These are phyloP conservation scores for Pasiphila rectangulata DNA, from an alignment of 2,888 invertebrate species.

Conservation along the genomic window DNA sequence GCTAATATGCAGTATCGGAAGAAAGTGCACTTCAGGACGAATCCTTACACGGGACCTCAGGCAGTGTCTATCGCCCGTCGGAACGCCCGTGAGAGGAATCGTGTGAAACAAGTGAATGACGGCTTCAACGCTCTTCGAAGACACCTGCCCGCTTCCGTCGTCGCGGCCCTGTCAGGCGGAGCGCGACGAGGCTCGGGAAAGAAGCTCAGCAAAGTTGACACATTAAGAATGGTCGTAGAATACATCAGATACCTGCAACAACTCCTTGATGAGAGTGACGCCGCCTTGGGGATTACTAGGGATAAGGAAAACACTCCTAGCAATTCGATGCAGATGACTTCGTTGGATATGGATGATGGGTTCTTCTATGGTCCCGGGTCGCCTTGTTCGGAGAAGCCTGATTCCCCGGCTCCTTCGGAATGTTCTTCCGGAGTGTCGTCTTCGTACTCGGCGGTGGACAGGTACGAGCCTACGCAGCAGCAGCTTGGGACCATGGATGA, in stretches of 20 bases:
- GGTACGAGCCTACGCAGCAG: slow-evolving; percentile 71
- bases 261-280: slow-evolving; percentile 87
- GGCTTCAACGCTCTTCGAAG: slow-evolving; percentile 94
- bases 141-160: slow-evolving; percentile 91
- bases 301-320: slow-evolving; percentile 72
- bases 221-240: slow-evolving; percentile 93
- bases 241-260: slow-evolving; percentile 93
- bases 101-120: slow-evolving; percentile 97
- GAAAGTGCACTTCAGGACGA: slow-evolving; percentile 86
- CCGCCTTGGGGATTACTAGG: slow-evolving; percentile 74
- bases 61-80: slow-evolving; percentile 93
- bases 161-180: slow-evolving; percentile 84
- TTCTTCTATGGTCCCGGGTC: slow-evolving; percentile 75
- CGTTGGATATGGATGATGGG: slow-evolving; percentile 74
- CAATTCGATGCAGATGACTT: slow-evolving; percentile 65
- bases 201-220: slow-evolving; percentile 94
- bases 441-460: slow-evolving; percentile 68
- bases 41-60: slow-evolving; percentile 84
- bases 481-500: slow-evolving; percentile 89
- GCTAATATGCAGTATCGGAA: slow-evolving; percentile 84
- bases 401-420: slow-evolving; percentile 87
- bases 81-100: slow-evolving; percentile 96
- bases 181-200: slow-evolving; percentile 89
- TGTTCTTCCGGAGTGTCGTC: slow-evolving; percentile 83
- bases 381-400: slow-evolving; percentile 85